Evolutionary conservation across 2,888 invertebrate genomes (phyloP).

Genomic region (Sarcophaga caerulescens): DNA sequence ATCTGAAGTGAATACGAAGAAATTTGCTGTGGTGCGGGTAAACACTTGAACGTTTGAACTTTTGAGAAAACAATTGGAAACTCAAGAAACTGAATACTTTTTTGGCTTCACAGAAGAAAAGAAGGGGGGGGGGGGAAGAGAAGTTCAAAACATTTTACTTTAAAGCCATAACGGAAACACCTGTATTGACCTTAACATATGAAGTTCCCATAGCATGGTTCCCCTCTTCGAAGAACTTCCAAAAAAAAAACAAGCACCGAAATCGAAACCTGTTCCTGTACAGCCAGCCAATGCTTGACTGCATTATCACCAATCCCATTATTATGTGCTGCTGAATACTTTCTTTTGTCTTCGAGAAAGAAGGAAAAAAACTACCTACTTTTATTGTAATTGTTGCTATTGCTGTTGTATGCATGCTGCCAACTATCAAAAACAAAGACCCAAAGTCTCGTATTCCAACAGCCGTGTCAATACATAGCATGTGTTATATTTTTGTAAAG

Average conservation of each 20-base stretch:
- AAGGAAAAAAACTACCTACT: neutral
- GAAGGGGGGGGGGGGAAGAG: conserved; percentile 1
- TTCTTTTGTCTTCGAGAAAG: too few species aligned
- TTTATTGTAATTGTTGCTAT: conserved; percentile 12
- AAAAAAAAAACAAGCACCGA: neutral
- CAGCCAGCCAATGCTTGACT: too few species aligned
- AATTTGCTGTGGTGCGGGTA: neutral
- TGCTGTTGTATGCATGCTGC: neutral
- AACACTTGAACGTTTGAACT: conserved; percentile 30
- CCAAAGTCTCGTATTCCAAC: neutral
- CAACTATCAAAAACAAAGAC: too few species aligned
- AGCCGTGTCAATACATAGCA: neutral
- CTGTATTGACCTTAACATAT: conserved; percentile 62
- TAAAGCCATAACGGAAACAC: conserved; percentile 73
- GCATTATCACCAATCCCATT: too few species aligned
- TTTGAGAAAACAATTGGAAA: conserved; percentile 14
- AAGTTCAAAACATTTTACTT: conserved; percentile 36
- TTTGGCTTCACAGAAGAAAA: neutral
- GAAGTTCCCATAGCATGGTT: conserved; percentile 29
- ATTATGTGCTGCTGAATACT: too few species aligned
- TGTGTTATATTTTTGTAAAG: conserved; percentile 21
- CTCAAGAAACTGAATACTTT: too few species aligned
- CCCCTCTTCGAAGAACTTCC: neutral
- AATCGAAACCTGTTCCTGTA: conserved; percentile 49
- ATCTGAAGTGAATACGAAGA: neutral